phyloP scores from a whole-genome alignment of 1,140 invertebrate genomes.

The Meloidogyne hapla region DNA sequence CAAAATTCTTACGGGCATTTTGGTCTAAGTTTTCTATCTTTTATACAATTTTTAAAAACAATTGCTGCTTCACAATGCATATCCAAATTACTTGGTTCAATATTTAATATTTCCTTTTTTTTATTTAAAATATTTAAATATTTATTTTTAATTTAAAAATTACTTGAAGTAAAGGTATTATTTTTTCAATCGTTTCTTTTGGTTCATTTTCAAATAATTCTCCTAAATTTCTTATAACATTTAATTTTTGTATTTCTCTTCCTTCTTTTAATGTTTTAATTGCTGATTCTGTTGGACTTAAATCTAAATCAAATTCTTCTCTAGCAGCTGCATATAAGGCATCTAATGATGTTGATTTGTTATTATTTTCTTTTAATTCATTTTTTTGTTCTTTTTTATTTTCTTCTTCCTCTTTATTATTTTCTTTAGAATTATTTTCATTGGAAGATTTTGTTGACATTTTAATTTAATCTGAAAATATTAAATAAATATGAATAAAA shows the following conservation, averaged over 20 bases:
- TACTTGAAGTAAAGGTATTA: constrained; percentile 36
- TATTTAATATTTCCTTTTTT: constrained; percentile 23
- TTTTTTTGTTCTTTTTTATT: constrained; percentile 1
- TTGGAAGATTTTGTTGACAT: background rate
- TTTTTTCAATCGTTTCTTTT: constrained; percentile 23
- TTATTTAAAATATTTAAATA: background rate
- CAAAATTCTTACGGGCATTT: constrained; percentile 35
- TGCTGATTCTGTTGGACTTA: constrained; percentile 30
- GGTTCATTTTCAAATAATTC: constrained; percentile 30
- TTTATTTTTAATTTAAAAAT: background rate
- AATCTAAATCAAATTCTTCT: constrained; percentile 38
- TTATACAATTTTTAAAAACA: constrained; percentile 40
- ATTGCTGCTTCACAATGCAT: constrained; percentile 41
- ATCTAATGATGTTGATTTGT: constrained; percentile 26
- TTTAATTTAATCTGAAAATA: background rate
- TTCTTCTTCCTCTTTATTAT: constrained; percentile 20
- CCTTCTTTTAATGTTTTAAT: constrained; percentile 38
- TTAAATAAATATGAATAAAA: too few relatives aligned
- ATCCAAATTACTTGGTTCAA: constrained; percentile 39
- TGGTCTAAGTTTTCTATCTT: constrained; percentile 28
- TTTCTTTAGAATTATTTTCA: constrained; percentile 16
- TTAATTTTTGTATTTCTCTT: constrained; percentile 38
- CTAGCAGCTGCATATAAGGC: constrained; percentile 33
- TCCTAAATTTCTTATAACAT: constrained; percentile 32
- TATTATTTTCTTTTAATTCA: constrained; percentile 21